These are phyloP conservation scores for Megastigmus dorsalis DNA, from an alignment of 2,888 invertebrate genomes.

Conservation along the genomic window DNA sequence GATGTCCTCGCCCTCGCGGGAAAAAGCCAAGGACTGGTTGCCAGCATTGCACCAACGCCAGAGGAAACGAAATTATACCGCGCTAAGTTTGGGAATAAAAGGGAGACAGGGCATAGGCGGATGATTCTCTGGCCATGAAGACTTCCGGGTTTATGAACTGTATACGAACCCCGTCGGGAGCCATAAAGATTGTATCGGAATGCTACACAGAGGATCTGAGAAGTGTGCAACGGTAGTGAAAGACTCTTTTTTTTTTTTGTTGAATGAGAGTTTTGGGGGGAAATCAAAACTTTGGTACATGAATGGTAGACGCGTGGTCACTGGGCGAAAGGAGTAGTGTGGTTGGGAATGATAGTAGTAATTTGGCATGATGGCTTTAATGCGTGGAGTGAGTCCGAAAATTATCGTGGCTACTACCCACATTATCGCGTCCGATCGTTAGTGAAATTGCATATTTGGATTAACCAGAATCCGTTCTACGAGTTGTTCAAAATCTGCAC, in stretches of 20 bases:
- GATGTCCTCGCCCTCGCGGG: conserved; percentile 42
- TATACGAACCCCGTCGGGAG: conserved; percentile 19
- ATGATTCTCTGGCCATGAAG: neutral
- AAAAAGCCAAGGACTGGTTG: conserved; percentile 11
- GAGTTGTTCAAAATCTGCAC: neutral
- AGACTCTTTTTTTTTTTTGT: no score
- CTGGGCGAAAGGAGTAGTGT: neutral
- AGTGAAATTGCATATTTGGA: conserved; percentile 18
- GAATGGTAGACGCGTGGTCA: no score
- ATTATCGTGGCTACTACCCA: conserved; percentile 24
- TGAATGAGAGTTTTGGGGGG: neutral
- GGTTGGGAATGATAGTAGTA: neutral
- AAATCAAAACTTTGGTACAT: neutral
- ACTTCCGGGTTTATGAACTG: conserved; percentile 30
- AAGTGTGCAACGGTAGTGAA: no score
- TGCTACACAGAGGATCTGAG: no score
- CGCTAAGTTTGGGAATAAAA: neutral
- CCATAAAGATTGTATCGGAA: conserved; percentile 28
- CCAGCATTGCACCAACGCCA: no score
- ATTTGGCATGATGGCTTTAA: conserved; percentile 35
- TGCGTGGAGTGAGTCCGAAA: conserved; percentile 41
- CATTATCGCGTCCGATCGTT: conserved; percentile 34
- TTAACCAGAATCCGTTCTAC: conserved; percentile 1
- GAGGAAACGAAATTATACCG: neutral
- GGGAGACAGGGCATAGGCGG: neutral